Evolutionary conservation across 2,113 vertebrate genomes (phyloP).

Genomic region (Notechis scutatus): DNA sequence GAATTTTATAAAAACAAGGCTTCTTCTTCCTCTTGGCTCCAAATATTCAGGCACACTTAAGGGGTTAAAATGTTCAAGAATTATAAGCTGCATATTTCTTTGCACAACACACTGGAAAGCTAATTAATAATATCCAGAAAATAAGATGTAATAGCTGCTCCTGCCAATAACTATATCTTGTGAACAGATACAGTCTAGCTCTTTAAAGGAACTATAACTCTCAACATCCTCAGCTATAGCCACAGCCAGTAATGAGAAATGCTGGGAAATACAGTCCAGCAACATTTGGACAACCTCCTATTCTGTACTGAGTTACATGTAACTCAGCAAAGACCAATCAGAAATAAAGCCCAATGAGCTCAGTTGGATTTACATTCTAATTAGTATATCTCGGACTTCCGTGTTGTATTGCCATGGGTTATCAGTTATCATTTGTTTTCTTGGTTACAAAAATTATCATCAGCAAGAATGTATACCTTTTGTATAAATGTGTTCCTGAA

Average conservation of each 20-base stretch:
- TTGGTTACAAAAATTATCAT: not conserved
- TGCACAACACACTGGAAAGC: not conserved
- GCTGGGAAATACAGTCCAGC: not conserved
- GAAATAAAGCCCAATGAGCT: not conserved
- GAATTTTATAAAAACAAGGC: not conserved
- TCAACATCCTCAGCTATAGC: not conserved
- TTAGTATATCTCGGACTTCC: not conserved
- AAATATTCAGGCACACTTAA: not conserved
- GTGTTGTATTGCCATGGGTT: not conserved
- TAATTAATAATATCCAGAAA: not conserved
- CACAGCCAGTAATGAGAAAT: not conserved
- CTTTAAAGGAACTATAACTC: not conserved
- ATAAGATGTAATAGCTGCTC: not conserved
- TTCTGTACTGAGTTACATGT: not conserved
- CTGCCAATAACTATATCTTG: not conserved
- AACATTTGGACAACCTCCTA: not conserved
- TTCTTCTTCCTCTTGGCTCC: slow-evolving; percentile 24
- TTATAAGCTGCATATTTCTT: not conserved
- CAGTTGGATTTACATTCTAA: not conserved
- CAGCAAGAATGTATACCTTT: not conserved
- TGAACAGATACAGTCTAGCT: not conserved
- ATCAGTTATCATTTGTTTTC: not conserved
- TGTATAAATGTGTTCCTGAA: not conserved
- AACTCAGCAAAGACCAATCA: not conserved
- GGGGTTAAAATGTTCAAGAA: not conserved